Conservation (phyloP, 2,888 invertebrate species). For the Octodonta nipae region DNA sequence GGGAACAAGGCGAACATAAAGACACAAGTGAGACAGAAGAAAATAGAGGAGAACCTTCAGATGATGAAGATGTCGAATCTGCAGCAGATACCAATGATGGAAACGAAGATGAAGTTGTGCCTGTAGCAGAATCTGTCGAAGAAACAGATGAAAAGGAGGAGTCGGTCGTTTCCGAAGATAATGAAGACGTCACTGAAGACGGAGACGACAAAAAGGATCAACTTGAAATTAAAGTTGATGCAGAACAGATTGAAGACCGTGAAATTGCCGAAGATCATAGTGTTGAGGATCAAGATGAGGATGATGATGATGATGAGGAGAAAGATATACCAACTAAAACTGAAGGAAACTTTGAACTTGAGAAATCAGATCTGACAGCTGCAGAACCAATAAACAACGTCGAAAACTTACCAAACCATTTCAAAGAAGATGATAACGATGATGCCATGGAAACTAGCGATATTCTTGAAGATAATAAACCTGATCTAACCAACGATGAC, state of each 20-base stretch:
- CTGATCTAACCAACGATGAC: conserved; percentile 13
- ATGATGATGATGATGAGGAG: not conserved
- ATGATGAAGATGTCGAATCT: not conserved
- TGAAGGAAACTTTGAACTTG: conserved; percentile 5
- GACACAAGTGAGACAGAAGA: conserved; percentile 4
- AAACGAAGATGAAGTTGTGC: conserved; percentile 4
- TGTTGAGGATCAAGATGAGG: conserved; percentile 2
- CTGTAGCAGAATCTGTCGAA: conserved; percentile 3
- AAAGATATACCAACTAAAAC: not conserved
- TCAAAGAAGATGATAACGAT: not conserved
- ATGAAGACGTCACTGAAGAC: conserved; percentile 9
- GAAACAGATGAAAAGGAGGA: conserved; percentile 7
- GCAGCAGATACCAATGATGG: conserved; percentile 2
- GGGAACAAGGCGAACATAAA: conserved; percentile 2
- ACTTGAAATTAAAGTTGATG: conserved; percentile 6
- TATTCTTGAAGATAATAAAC: not conserved
- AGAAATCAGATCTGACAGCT: not conserved
- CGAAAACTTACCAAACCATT: no score
- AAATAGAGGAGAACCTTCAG: conserved; percentile 5
- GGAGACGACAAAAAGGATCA: conserved; percentile 6
- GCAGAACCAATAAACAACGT: not conserved
- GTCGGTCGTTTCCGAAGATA: conserved; percentile 4
- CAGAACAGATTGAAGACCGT: conserved; percentile 3
- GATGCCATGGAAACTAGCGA: not conserved
- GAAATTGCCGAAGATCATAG: conserved; percentile 1